Evolutionary conservation across 2,113 vertebrate genomes (phyloP), one percentile per base, ranked within the genome.

Genomic region (Lophura nycthemera): DNA sequence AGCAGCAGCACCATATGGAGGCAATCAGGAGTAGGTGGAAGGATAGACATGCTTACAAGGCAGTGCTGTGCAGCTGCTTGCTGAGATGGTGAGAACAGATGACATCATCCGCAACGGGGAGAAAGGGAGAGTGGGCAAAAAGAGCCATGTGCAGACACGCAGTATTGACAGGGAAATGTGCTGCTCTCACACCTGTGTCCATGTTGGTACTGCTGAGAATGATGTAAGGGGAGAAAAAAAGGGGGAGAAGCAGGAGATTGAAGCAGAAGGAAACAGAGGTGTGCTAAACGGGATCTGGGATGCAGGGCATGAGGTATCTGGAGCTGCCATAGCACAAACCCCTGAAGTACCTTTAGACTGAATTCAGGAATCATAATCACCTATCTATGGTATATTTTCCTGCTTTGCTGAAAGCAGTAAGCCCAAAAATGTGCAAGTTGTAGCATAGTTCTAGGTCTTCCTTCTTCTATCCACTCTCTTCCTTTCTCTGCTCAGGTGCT

Each of bases 1-100:
- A 97, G 95, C 76, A 96, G 96, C 94, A 92, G 96, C 97, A 97
- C 98, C 98, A 97, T 96, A 97, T 96, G 93, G 95, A 97, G 91
- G 90, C 88, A 96, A 72, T 83, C 72, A 61, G 79, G 93, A 95
- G 91, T 93, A 92, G 90, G 94, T 91, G 96, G 94, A 91, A 95
- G 96, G 95, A 90, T 96, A 96, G 95, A 96, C 95, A 90, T 88
- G 90, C 90, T 94, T 91, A 81, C 79, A 94, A 95, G 89, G 94
- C 90, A 95, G 94, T 86, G 89, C 95, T 92, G 75, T 93, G 79
- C 94, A 96, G 94, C 93, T 96, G 94, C 95, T 97, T 86, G 88
- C 91, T 91, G 77, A 96, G 93, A 95, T 92, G 82, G 95, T 96
- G 94, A 90, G 93, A 97, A 95, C 86, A 95, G 93, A 97, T 97